phyloP scores from a whole-genome alignment of 2,888 invertebrate species.

The Encarsia formosa region DNA sequence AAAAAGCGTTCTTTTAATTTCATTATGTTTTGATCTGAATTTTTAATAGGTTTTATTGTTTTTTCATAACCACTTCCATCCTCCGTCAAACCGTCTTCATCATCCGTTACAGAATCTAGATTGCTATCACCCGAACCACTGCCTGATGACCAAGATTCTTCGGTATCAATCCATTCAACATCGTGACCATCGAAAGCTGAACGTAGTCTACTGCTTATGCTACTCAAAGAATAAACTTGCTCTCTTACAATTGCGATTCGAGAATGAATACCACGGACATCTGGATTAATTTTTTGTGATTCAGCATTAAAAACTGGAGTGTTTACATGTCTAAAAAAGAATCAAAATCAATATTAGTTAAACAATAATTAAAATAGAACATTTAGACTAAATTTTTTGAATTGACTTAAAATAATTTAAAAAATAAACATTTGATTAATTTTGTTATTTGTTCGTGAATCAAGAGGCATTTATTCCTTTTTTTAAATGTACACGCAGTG shows the following conservation, averaged over 20 bases:
- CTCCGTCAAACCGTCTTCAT: conserved; percentile 45
- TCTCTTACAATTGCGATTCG: conserved; percentile 58
- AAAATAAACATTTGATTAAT: neutral
- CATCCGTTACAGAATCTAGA: conserved; percentile 45
- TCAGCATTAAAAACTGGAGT: conserved; percentile 65
- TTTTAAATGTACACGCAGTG: no score
- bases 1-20: neutral
- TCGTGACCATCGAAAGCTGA: conserved; percentile 89
- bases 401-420: neutral
- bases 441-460: no score
- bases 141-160: conserved; percentile 53
- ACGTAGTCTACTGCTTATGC: conserved; percentile 75
- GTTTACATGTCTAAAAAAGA: conserved; percentile 58
- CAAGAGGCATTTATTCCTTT: no score
- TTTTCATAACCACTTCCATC: conserved; percentile 50
- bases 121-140: conserved; percentile 63
- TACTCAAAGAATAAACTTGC: conserved; percentile 72
- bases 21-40: neutral
- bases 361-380: conserved; percentile 10
- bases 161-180: conserved; percentile 77
- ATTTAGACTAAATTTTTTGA: neutral
- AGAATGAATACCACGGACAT: conserved; percentile 55
- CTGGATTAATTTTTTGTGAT: conserved; percentile 69
- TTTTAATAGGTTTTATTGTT: conserved; percentile 33
- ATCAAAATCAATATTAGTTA: no score